Base-by-base conservation (phyloP, 2,113 vertebrate species). In the Amblyopsis rosae region DNA sequence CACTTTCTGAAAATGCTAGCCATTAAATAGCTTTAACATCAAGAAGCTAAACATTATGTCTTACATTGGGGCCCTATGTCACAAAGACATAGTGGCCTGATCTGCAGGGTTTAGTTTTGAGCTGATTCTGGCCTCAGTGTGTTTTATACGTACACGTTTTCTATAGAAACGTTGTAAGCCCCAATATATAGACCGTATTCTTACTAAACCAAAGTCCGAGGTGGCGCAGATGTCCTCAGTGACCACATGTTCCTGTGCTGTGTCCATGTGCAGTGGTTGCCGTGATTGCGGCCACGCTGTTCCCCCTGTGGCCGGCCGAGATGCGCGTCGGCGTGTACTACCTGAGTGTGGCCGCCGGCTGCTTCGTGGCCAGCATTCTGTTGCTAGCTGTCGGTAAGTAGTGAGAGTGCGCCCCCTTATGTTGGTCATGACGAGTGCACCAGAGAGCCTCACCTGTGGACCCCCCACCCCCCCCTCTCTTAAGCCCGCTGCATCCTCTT, bases 311-410 rank as follows among this genome's bases (percentile, higher is more conserved):
- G 98, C 97, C 98, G 0, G 95, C 98, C n/a, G 98, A 99, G 80
- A 99, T 99, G 98, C 94, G 97, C 48, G 97, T 99, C 11, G 98
- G 96, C 46, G 98, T 99, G 65, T 99, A 99, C 92, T 99, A 99
- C 87, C 92, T 99, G 77, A 99, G 98, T 11, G 98, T 99, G 35
- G 96, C 96, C 0, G 97, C 96, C 0, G 98, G 98, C 85, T 99
- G 97, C 82, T 99, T 99, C 45, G 97, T 99, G 10, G 98, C 96
- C 91, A 98, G 97, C 77, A 99, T 99, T 83, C 91, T 99, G 58
- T 95, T 99, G 12, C 94, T 99, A 1, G 98, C 98, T 13, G 93
- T 99, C 1, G 98, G 98, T 99, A 88, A 94, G 97, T 94, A 3
- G 26, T 26, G 26, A 26, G 26, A 26, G 26, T 3, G 26, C 2